Evolutionary conservation across 2,113 vertebrate species (phyloP), one percentile per base, ranked within the genome.

Genomic region (Raja brachyura): DNA sequence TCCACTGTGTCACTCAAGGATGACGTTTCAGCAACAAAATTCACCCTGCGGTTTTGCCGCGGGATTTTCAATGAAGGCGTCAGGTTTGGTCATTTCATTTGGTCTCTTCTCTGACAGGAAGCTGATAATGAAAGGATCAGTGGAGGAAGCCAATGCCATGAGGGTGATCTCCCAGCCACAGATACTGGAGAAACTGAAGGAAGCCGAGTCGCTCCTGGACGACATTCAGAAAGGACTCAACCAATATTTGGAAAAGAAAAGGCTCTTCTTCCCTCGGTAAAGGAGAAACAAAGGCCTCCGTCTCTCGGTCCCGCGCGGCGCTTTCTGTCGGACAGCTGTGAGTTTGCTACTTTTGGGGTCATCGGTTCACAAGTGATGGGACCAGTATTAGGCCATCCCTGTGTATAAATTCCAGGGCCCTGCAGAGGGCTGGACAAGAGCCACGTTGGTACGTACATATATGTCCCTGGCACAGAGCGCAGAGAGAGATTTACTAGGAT

Each of bases 11-110:
- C 39, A 48, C 39, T 48, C 39, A 48, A 48, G 39, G 39, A 48
- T 48, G 1, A 48, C 97, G 96, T 96, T 96, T 94, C 95, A 95
- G 95, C 95, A 96, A 97, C 39, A 48, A 97, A 96, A 96, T 96
- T 96, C 96, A 97, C 95, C 96, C 96, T 68, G 96, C 96, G 97
- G 96, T 97, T 97, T 97, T 96, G 96, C 97, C 96, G 97, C 96
- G 96, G 96, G 96, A 97, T 97, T 97, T 97, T 97, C 96, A 96
- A 96, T 97, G 96, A 95, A 97, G 96, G 96, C 97, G 96, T 96
- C 96, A 96, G 97, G 96, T 96, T 94, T 95, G 95, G 96, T 96
- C 96, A 96, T 97, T 97, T 96, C 96, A 96, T 96, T 96, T 96
- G 94, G 95, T 97, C 96, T 97, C 95, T 97, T 97, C 96, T 97